Evolutionary conservation across 92 coral and sea anemone species (phyloP).

Genomic region (Epizoanthus fatuus): DNA sequence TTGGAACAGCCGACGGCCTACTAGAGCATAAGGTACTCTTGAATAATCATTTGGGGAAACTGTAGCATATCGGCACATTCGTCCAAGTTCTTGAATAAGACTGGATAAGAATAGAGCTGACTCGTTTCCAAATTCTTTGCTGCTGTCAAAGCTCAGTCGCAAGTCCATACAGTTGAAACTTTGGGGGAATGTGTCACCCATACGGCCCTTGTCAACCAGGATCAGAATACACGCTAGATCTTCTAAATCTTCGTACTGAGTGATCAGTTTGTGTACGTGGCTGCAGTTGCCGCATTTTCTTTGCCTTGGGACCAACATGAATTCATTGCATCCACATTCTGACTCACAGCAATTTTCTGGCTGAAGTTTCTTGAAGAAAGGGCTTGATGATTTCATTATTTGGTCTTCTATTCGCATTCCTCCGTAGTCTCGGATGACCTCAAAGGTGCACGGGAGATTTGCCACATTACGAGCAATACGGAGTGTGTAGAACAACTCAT

Average conservation of each 20-base stretch:
- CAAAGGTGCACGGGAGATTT: conserved; percentile 30
- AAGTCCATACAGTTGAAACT: conserved; percentile 68
- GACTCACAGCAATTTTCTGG: conserved; percentile 29
- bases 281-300: conserved; percentile 36
- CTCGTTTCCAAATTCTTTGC: conserved; percentile 26
- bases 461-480: conserved; percentile 36
- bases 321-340: conserved; percentile 44
- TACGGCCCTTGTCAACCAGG: conserved; percentile 72
- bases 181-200: conserved; percentile 74
- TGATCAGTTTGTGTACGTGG: conserved; percentile 58
- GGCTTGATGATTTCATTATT: conserved; percentile 51
- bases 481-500: conserved; percentile 54
- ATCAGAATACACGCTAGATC: conserved; percentile 61
- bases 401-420: conserved; percentile 55
- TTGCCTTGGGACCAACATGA: not conserved
- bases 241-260: conserved; percentile 66
- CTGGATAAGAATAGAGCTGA: conserved; percentile 43
- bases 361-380: conserved; percentile 55
- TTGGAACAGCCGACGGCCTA: conserved; percentile 44
- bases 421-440: conserved; percentile 64
- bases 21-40: conserved; percentile 51
- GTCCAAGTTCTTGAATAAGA: conserved; percentile 60
- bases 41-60: not conserved
- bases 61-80: conserved; percentile 63
- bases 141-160: conserved; percentile 64